These are phyloP conservation scores for Oligia latruncula DNA, from an alignment of 2,888 invertebrate genomes.

Conservation along the genomic window DNA sequence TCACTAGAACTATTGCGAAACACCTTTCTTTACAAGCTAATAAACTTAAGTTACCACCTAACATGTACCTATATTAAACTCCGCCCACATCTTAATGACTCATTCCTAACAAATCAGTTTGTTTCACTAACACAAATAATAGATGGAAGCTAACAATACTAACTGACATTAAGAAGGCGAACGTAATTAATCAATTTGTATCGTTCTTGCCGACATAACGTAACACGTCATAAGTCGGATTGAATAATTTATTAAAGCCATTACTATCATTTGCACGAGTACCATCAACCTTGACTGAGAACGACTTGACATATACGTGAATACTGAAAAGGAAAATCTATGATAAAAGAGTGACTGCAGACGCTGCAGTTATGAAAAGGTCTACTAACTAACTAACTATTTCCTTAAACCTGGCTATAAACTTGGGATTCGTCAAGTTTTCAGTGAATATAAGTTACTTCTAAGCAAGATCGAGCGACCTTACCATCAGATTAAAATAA, in stretches of 20 bases:
- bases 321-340: neutral
- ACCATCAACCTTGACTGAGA: conserved; percentile 40
- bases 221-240: conserved; percentile 13
- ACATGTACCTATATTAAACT: neutral
- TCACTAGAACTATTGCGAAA: conserved; percentile 31
- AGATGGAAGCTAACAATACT: conserved; percentile 16
- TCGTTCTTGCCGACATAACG: conserved; percentile 10
- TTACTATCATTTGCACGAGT: conserved; percentile 15
- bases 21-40: conserved; percentile 15
- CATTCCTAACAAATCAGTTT: conserved; percentile 44
- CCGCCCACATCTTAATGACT: conserved; percentile 38
- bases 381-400: too few species aligned
- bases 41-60: neutral
- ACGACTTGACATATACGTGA: neutral
- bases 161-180: conserved; percentile 17
- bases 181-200: conserved; percentile 56
- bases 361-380: neutral
- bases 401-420: neutral
- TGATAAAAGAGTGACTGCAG: neutral
- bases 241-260: conserved; percentile 46
- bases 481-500: neutral
- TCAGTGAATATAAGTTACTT: neutral
- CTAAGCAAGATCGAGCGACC: too few species aligned
- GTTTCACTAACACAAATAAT: conserved; percentile 44
- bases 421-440: neutral